These are phyloP conservation scores for Danio jaintianensis DNA, from an alignment of 2,797 vertebrate genomes.

Conservation along the genomic window DNA sequence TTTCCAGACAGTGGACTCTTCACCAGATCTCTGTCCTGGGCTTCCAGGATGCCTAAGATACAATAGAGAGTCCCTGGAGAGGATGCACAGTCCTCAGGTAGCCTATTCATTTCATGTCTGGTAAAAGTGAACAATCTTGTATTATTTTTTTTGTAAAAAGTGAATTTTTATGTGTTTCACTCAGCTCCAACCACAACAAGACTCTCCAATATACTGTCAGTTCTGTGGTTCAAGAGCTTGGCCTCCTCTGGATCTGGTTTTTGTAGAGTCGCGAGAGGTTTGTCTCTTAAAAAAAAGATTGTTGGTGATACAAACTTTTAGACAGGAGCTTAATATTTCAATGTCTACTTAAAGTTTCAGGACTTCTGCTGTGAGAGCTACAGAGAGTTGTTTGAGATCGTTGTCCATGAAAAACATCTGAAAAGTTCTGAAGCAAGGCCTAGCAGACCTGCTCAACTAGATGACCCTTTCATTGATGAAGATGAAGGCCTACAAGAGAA, in stretches of 20 bases:
- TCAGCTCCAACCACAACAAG: constrained; percentile 42
- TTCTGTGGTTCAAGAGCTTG: constrained; percentile 66
- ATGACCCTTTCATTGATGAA: constrained; percentile 18
- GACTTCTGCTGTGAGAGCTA: constrained; percentile 70
- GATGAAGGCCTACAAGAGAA: constrained; percentile 36
- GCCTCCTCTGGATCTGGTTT: constrained; percentile 60
- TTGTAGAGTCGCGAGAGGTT: constrained; percentile 59
- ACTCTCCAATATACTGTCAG: constrained; percentile 65
- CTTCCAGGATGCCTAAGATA: constrained; percentile 73
- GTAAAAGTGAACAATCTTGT: background rate
- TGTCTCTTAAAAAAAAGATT: constrained; percentile 13
- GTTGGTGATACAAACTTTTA: background rate
- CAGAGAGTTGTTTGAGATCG: constrained; percentile 61
- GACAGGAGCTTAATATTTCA: too few relatives aligned
- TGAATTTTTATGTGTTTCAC: background rate
- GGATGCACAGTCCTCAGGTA: constrained; percentile 61
- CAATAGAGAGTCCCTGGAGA: constrained; percentile 67
- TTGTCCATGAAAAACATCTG: constrained; percentile 59
- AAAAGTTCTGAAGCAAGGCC: background rate
- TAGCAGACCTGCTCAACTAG: background rate
- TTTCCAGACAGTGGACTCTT: constrained; percentile 27
- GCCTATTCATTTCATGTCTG: background rate
- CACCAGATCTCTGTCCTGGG: constrained; percentile 47
- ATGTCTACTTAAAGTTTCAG: background rate
- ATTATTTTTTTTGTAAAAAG: background rate